Percentiles rank a stretch among this genome's conserved stretches.
These are phyloP conservation scores for Tricholaema leucomelas DNA, from an alignment of 2,113 vertebrate genomes.

Conservation along the genomic window DNA sequence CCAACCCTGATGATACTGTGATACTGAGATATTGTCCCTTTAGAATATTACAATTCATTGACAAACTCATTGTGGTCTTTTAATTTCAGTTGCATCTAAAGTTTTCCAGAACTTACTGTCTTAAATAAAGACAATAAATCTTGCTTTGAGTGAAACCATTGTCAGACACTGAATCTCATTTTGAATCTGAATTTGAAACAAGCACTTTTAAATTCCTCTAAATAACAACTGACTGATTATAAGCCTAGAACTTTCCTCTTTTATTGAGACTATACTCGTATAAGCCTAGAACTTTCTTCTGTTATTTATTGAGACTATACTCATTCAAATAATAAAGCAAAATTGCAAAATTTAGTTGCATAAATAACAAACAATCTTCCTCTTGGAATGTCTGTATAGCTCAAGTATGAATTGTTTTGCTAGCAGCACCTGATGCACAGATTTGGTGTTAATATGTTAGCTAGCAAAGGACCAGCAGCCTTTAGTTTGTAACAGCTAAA, in stretches of 20 bases:
- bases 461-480: neutral
- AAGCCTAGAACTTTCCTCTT: neutral
- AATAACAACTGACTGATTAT: conserved; percentile 15
- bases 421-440: neutral
- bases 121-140: neutral
- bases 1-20: no score
- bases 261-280: neutral
- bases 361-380: conserved; percentile 19
- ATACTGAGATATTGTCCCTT: neutral
- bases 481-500: neutral
- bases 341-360: conserved; percentile 26
- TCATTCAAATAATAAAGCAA: conserved; percentile 13
- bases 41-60: neutral
- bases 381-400: neutral
- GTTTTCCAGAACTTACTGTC: neutral
- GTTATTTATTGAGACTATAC: neutral
- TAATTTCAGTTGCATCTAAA: neutral
- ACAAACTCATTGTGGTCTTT: neutral
- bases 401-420: conserved; percentile 19
- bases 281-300: neutral
- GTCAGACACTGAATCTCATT: neutral
- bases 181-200: neutral
- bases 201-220: conserved; percentile 3
- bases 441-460: neutral
- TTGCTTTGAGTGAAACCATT: neutral